Base-by-base conservation (phyloP, 2,888 invertebrate genomes). In the Stratiomys singularior region DNA sequence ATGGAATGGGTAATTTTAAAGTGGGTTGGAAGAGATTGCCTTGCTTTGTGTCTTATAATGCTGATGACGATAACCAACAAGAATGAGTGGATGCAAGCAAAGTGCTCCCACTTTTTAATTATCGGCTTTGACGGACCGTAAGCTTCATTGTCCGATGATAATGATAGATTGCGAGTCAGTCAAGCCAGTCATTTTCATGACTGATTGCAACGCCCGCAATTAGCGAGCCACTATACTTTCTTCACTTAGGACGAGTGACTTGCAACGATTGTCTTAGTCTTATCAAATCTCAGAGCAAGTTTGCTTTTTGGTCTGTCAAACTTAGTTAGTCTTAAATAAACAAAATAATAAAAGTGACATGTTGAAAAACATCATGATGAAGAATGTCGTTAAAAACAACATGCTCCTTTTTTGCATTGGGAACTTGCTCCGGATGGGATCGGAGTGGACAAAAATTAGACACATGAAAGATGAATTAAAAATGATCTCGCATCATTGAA, bases 131-230 rank as follows among this genome's bases (percentile, higher is more conserved):
- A 74, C 58, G 74, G 58, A 15, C 58, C 60, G 37, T 30, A 37
- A 58, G 60, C 74, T 58, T 30, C 74, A 74, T 74, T 74, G 74
- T 74, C 74, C 74, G 60, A 58, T 74, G 74, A 74, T 74, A 69
- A 69, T 69, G 60, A 74, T 74, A 60, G 37, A 74, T 74, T 74
- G 74, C 74, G 60, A 74, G 58, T 74, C 74, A 74, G 60, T 74
- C 74, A 74, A 74, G 74, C 74, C 74, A 37, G 58, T 74, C 74
- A 74, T 58, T 37, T 23, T 60, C 58, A 28, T 74, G 74, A 74
- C 74, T 74, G 74, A 74, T 74, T 74, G 74, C 74, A 58, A 60
- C 46, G 74, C 58, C 60, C 58, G 74, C 60, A 74, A 74, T 74
- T 60, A 74, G 60, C 37, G 60, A 74, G 28, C 23, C 58, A 58